These are phyloP conservation scores for Coccyzus lansbergi DNA, from an alignment of 2,797 vertebrate species.

Conservation along the genomic window DNA sequence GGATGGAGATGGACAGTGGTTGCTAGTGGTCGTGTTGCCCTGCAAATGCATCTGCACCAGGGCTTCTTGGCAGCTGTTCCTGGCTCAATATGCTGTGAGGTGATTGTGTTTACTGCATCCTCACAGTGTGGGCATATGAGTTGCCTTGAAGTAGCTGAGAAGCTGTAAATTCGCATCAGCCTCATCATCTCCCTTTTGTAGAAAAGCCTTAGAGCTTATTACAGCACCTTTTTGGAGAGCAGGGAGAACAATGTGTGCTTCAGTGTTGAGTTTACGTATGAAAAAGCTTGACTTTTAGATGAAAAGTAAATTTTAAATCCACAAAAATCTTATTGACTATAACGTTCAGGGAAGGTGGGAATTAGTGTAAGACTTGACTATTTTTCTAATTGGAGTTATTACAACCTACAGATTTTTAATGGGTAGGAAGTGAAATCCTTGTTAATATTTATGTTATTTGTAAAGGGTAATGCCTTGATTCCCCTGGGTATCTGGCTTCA, in stretches of 20 bases:
- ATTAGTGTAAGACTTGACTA: not conserved
- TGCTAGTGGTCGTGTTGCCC: not conserved
- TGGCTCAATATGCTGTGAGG: fast-evolving
- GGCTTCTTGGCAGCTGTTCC: not conserved
- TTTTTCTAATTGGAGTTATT: conserved; percentile 1
- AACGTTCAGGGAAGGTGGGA: not conserved
- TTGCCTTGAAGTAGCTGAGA: not conserved
- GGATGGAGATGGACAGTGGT: no score
- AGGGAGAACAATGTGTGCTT: not conserved
- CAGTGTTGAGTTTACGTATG: not conserved
- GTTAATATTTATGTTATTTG: conserved; percentile 43
- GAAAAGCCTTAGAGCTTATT: not conserved
- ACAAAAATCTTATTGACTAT: not conserved
- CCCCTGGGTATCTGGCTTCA: not conserved
- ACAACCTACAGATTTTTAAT: not conserved
- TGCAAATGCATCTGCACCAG: fast-evolving
- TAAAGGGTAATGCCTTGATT: conserved; percentile 27
- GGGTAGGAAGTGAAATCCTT: not conserved
- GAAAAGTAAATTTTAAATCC: not conserved
- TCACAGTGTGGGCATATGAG: fast-evolving
- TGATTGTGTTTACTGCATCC: not conserved
- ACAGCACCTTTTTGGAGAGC: not conserved
- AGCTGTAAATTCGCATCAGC: not conserved
- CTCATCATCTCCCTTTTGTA: not conserved
- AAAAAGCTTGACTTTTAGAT: not conserved